Evolutionary conservation across 2,113 vertebrate genomes (phyloP).

Genomic region (Scomber colias): DNA sequence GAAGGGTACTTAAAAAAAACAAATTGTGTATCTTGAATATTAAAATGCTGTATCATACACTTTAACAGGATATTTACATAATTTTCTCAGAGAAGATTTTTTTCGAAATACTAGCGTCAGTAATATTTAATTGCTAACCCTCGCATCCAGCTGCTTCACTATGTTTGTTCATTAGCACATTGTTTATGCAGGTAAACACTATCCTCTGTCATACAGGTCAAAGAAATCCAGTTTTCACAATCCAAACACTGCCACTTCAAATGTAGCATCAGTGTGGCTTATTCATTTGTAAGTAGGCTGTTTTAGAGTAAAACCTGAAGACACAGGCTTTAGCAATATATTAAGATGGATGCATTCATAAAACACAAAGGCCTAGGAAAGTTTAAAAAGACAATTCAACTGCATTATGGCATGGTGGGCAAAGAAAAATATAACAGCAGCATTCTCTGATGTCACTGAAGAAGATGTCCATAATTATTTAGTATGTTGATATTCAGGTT

Average conservation of each 20-base stretch:
- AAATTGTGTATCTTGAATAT: slow-evolving; percentile 57
- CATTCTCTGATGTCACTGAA: too few relatives aligned
- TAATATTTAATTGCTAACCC: slow-evolving; percentile 25
- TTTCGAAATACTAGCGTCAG: slow-evolving; percentile 5
- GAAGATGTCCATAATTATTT: too few relatives aligned
- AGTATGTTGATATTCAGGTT: background rate
- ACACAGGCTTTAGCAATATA: background rate
- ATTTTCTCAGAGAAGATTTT: slow-evolving; percentile 36
- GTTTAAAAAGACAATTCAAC: too few relatives aligned
- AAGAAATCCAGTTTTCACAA: slow-evolving; percentile 20
- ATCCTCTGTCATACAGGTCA: slow-evolving; percentile 11
- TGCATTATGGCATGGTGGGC: too few relatives aligned
- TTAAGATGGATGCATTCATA: background rate
- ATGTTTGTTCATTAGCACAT: slow-evolving; percentile 45
- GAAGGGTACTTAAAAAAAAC: slow-evolving; percentile 50
- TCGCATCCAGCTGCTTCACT: slow-evolving; percentile 31
- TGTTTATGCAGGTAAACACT: slow-evolving; percentile 52
- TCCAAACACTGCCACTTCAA: slow-evolving; percentile 5
- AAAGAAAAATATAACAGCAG: too few relatives aligned
- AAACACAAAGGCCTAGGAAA: background rate
- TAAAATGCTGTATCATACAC: slow-evolving; percentile 26
- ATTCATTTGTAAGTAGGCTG: background rate
- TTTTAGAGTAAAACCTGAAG: too few relatives aligned
- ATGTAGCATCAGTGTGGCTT: background rate
- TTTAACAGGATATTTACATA: slow-evolving; percentile 40